Base-by-base conservation (phyloP, 1,140 invertebrate species). In the Fopius arisanus region DNA sequence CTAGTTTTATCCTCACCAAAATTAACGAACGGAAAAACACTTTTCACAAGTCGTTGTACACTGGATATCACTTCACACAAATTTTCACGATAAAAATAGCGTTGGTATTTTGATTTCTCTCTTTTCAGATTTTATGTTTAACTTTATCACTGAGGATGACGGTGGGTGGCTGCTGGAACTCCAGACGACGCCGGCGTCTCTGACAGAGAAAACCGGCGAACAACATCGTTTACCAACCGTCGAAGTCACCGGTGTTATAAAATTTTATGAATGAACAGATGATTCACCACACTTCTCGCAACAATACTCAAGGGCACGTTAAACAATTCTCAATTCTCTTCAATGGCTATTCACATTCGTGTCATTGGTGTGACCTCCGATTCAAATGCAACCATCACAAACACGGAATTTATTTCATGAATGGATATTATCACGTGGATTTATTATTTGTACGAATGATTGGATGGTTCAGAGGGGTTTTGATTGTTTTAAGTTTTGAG, bases 181-280 rank as follows among this genome's bases (percentile, higher is more conserved):
- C 43, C 19, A 19, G 43, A n/a, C 54, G 37, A 71, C 69, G 62
- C 43, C 65, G 62, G 19, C 54, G 63, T 65, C 68, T 62, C 48
- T 66, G 23, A 31, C 12, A 41, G 26, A 10, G 19, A 37, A 19
- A 4, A 14, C 41, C 41, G 31, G 63, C 73, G 54, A 74, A 65
- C 68, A 43, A 75, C 73, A 75, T 75, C 68, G 59, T 75, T 68
- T 71, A 10, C 16, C 73, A 26, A 21, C n/a, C 73, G 73, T 75
- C 48, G 68, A 75, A 75, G 29, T 75, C 73, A 71, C 73, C n/a
- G 19, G 7, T 51, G 51, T 19, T 23, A 48, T 29, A 28, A 72
- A 65, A 16, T 26, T 23, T 28, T 28, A 29, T 19, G 62, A 41
- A 65, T 41, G 10, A 65, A 72, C 29, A 23, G 31, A 33, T 37